Evolutionary conservation across 2,113 vertebrate species (phyloP), one percentile per base, ranked within the genome.

Genomic region (Dissostichus mawsoni): DNA sequence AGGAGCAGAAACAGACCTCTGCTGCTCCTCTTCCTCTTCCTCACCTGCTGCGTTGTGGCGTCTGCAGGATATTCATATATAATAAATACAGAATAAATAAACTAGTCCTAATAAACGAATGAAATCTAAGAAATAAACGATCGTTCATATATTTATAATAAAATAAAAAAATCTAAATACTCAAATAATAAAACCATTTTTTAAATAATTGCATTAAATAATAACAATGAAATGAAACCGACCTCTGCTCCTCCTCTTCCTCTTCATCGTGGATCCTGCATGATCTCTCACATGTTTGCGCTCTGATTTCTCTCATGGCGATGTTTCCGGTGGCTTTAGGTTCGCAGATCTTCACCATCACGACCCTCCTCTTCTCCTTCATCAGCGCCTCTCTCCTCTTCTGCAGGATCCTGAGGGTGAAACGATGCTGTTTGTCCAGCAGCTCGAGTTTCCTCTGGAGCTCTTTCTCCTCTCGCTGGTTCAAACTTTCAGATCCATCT

Each of bases 281-380:
- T 36, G 90, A 16, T 63, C 66, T 59, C 0, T 61, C 57, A 8
- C 84, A 88, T 56, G 47, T 63, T 16, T 50, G 73, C 7, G 88
- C 70, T 0, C 65, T 55, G 3, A 96, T 90, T 51, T 94, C 92
- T 20, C 65, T 91, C 94, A 95, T 95, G 4, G 94, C 93, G 17
- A 92, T 90, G 73, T 86, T 84, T 33, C 94, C 69, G 0, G 91
- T 95, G 0, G 95, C 95, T 57, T 86, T 83, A 1, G 93, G 94
- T 52, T 94, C 92, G 10, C 92, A 93, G 4, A 88, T 65, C 81
- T 87, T 92, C 18, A 95, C 86, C 76, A 91, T 84, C 53, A 85
- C 68, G 8, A 96, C 61, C 29, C 69, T 80, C 20, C 82, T 83
- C 29, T 87, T 87, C 65, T 95, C 85, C 0, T 52, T 74, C 1